Percentiles rank a stretch among this genome's conserved stretches.
These are phyloP conservation scores for Halictus ligatus DNA, from an alignment of 2,888 invertebrate species.

Conservation along the genomic window DNA sequence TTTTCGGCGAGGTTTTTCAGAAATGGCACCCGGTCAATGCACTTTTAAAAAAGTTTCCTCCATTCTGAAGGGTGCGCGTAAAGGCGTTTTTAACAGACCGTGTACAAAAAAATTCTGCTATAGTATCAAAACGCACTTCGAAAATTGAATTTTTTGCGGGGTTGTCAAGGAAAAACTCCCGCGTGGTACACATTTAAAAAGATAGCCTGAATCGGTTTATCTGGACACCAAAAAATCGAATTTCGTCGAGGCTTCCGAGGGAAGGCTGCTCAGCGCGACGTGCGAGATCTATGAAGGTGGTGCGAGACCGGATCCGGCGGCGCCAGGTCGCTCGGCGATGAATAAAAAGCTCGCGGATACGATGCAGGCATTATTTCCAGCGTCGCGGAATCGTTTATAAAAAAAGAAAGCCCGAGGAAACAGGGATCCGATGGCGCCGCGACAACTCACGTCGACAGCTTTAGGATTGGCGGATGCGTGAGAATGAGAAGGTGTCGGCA, in stretches of 20 bases:
- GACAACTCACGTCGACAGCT: slow-evolving; percentile 69
- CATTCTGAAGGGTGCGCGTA: not conserved
- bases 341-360: slow-evolving; percentile 41
- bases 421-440: slow-evolving; percentile 57
- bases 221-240: too few relatives aligned
- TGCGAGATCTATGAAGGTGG: slow-evolving; percentile 12
- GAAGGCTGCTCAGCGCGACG: not conserved
- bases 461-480: slow-evolving; percentile 65
- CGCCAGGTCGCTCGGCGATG: slow-evolving; percentile 28
- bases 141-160: not conserved
- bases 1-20: not conserved
- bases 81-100: too few relatives aligned
- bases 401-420: slow-evolving; percentile 43
- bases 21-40: too few relatives aligned
- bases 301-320: slow-evolving; percentile 27
- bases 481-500: slow-evolving; percentile 54
- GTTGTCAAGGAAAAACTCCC: too few relatives aligned
- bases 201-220: too few relatives aligned
- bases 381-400: slow-evolving; percentile 35
- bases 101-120: too few relatives aligned
- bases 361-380: slow-evolving; percentile 67
- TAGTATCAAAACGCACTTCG: not conserved
- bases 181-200: too few relatives aligned
- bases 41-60: not conserved
- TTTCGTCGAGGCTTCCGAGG: not conserved